These are phyloP conservation scores for Corythoichthys intestinalis DNA, from an alignment of 2,113 vertebrate species.

Conservation along the genomic window DNA sequence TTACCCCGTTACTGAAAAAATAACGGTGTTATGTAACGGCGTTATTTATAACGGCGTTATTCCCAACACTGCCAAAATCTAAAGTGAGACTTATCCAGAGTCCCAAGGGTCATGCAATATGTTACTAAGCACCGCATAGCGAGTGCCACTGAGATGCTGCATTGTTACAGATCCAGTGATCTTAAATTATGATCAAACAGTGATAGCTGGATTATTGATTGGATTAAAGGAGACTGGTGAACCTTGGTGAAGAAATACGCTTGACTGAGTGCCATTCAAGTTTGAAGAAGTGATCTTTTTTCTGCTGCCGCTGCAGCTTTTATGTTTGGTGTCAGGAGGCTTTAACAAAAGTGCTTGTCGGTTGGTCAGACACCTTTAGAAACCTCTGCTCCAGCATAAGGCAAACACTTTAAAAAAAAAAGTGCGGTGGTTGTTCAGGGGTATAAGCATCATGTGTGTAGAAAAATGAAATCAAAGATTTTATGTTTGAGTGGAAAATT, in stretches of 20 bases:
- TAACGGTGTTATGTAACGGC: too few relatives aligned
- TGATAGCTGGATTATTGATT: slow-evolving; percentile 4
- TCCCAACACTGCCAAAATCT: neutral
- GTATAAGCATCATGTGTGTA: neutral
- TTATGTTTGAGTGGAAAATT: neutral
- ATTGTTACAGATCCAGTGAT: neutral
- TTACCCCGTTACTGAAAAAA: too few relatives aligned
- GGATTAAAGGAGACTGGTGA: neutral
- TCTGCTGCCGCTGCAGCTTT: neutral
- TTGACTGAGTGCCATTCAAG: neutral
- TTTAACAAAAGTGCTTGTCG: neutral
- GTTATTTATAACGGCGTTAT: too few relatives aligned
- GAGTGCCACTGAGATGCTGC: neutral
- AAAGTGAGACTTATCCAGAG: neutral
- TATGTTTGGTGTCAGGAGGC: neutral
- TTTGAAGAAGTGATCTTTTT: slow-evolving; percentile 2
- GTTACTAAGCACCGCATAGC: neutral
- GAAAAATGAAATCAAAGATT: neutral
- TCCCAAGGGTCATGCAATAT: neutral
- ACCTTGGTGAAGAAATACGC: neutral
- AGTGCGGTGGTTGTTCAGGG: neutral
- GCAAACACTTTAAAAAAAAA: neutral
- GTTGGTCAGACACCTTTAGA: neutral
- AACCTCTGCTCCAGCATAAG: neutral
- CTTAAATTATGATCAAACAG: neutral